Base-by-base conservation (phyloP, 1,140 invertebrate species). In the Pachypeltis micranthus region DNA sequence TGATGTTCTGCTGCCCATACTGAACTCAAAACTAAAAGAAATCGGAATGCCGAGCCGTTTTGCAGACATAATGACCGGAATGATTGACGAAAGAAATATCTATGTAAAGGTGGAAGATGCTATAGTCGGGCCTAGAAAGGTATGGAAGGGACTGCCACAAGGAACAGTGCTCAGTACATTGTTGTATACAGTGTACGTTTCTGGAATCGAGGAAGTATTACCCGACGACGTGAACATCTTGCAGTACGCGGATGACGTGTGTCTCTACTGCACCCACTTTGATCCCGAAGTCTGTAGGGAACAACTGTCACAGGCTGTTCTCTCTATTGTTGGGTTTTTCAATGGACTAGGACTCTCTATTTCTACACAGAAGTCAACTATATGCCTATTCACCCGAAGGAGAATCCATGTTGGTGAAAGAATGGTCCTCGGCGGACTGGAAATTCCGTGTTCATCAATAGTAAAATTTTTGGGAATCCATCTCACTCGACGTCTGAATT, bases 231-330 rank as follows among this genome's bases (percentile, higher is more conserved):
- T 59, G 10, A 27, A 59, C 1, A 59, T 59, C 1, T 2, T 59
- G 14, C 57, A 59, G 57, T 59, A 29, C n/a, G 57, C 57, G 10
- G 57, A 59, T 21, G 57, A 59, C 28, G 23, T 59, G 10, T 59
- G 57, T 59, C n/a, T 59, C 10, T 59, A 59, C 21, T 24, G 19
- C 1, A 26, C 16, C 16, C 26, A 2, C 14, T 19, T 29, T 12
- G 34, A 26, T 14, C 28, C 34, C 1, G 57, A 59, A 28, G 28
- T 7, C 2, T 24, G 24, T 29, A 26, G 19, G 34, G 24, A 23
- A 28, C 14, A 27, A 19, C 27, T 59, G 14, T 26, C 24, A 29
- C 14, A 26, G 16, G 57, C n/a, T 12, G 24, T 27, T 16, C 10
- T 10, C 4, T 26, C 24, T 14, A n/a, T 59, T n/a, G 1, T 23